These are phyloP conservation scores for Panzeria rudis DNA, from an alignment of 2,888 invertebrate species.

Conservation along the genomic window DNA sequence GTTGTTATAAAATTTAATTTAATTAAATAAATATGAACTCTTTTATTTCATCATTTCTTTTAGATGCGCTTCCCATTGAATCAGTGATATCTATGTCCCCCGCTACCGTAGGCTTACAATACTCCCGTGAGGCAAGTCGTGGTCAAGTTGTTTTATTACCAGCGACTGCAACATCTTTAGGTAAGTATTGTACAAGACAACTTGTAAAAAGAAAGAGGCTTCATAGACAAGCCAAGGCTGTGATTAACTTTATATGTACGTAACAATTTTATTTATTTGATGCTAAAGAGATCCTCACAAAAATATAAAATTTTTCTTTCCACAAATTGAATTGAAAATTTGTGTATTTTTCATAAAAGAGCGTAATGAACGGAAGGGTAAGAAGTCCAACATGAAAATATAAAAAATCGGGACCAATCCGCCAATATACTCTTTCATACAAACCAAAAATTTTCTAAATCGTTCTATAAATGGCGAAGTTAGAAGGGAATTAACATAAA, in stretches of 20 bases:
- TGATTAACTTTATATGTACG: not conserved
- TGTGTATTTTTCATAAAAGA: too few relatives aligned
- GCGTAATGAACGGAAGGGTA: too few relatives aligned
- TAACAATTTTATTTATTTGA: not conserved
- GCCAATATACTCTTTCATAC: too few relatives aligned
- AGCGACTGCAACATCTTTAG: conserved; percentile 86
- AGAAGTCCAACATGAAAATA: too few relatives aligned
- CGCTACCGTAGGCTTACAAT: conserved; percentile 92
- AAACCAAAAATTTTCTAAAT: too few relatives aligned
- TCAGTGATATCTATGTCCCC: conserved; percentile 89
- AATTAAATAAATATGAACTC: not conserved
- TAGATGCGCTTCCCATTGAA: conserved; percentile 89
- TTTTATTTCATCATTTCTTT: not conserved
- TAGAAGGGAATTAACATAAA: too few relatives aligned
- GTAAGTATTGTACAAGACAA: conserved; percentile 79
- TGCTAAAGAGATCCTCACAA: not conserved
- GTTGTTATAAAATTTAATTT: not conserved
- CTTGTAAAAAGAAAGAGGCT: not conserved
- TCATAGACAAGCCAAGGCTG: not conserved
- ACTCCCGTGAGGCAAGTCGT: conserved; percentile 93
- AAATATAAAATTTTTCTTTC: not conserved
- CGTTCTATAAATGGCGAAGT: too few relatives aligned
- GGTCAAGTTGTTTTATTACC: conserved; percentile 93
- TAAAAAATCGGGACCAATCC: too few relatives aligned
- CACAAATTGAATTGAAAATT: not conserved